Conservation (phyloP, 2,113 vertebrate genomes). For the Apaloderma vittatum region DNA sequence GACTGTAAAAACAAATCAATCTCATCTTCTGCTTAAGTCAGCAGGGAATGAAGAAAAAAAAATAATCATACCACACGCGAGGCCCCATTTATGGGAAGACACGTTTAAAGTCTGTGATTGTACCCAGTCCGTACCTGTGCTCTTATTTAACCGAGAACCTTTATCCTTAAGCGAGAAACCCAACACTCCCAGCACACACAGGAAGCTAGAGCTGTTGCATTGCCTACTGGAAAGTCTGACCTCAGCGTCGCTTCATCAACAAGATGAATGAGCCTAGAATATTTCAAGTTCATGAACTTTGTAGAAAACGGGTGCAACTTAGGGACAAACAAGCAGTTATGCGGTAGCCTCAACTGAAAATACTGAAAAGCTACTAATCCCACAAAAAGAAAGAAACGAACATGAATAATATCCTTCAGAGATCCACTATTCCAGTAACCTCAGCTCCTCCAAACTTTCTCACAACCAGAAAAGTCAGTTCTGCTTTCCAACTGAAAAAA, state of each 20-base stretch:
- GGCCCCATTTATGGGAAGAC: not conserved
- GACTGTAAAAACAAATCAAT: not conserved
- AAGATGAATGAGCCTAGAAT: not conserved
- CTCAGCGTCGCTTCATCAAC: not conserved
- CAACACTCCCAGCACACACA: not conserved
- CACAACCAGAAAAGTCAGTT: not conserved
- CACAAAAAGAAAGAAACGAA: not conserved
- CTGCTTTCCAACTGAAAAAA: not conserved
- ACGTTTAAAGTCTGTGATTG: not conserved
- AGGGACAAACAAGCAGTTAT: not conserved
- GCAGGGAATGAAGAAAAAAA: not conserved
- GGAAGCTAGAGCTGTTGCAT: not conserved
- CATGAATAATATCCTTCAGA: not conserved
- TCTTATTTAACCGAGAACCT: not conserved
- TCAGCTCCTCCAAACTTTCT: not conserved
- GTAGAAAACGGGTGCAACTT: not conserved
- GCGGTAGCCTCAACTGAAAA: not conserved
- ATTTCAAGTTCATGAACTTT: not conserved
- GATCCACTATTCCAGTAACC: not conserved
- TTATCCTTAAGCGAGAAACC: fast-evolving
- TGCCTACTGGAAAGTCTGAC: not conserved
- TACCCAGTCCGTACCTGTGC: not conserved
- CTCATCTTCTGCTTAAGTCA: not conserved
- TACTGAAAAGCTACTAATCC: not conserved
- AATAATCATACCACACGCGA: fast-evolving